phyloP scores from a whole-genome alignment of 2,888 invertebrate genomes.

The Muschampia staudingeri region DNA sequence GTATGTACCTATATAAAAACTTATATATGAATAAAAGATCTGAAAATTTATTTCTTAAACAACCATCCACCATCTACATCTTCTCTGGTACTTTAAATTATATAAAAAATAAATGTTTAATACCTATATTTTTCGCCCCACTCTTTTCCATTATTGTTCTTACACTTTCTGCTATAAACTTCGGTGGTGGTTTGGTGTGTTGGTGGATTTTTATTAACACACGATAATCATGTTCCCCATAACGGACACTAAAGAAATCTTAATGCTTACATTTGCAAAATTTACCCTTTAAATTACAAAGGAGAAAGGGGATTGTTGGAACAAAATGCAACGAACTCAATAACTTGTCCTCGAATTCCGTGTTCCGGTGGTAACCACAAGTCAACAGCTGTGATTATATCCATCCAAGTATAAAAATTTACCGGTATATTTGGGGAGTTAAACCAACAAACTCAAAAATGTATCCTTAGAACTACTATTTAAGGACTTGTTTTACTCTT shows the following conservation, averaged over 20 bases:
- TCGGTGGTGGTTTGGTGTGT: too few relatives aligned
- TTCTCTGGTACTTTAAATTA: too few relatives aligned
- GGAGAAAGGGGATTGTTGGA: neutral
- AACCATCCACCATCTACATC: too few relatives aligned
- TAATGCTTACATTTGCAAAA: slow-evolving; percentile 18
- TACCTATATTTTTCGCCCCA: too few relatives aligned
- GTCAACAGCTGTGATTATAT: slow-evolving; percentile 27
- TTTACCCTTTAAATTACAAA: slow-evolving; percentile 13
- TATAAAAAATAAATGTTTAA: too few relatives aligned
- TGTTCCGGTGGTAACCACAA: slow-evolving; percentile 37
- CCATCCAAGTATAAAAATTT: slow-evolving; percentile 35
- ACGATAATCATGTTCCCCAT: neutral
- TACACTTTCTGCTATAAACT: too few relatives aligned
- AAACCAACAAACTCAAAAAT: slow-evolving; percentile 6
- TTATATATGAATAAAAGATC: too few relatives aligned
- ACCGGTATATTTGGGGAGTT: slow-evolving; percentile 9
- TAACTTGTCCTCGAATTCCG: slow-evolving; percentile 33
- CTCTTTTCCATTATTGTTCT: too few relatives aligned
- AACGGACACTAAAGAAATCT: slow-evolving; percentile 2
- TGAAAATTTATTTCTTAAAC: too few relatives aligned
- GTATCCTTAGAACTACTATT: neutral
- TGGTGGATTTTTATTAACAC: neutral
- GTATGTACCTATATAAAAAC: too few relatives aligned
- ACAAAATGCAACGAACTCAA: slow-evolving; percentile 16
- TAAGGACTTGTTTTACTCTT: slow-evolving; percentile 29